Evolutionary conservation across 2,888 invertebrate genomes (phyloP), one percentile per base, ranked within the genome.

Genomic region (Tenthredo notha): DNA sequence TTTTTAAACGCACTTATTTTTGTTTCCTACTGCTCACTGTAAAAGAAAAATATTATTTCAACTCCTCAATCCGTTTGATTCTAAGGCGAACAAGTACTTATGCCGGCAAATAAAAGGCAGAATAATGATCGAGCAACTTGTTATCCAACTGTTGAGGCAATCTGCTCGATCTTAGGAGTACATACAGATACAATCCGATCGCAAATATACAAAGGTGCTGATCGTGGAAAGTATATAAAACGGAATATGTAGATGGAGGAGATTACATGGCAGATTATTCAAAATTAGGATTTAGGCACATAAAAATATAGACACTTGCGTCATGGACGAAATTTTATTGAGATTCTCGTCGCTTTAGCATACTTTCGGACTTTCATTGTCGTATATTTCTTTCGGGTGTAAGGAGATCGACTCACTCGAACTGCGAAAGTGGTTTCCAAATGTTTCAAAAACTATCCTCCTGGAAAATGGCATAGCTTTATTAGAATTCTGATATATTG

Each of bases 1-100:
- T 90, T 91, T 90, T 88, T 58, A 88, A 86, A 80, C 80, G n/a
- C 40, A 40, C 40, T 54, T n/a, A 37, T 21, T 61, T 15, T 54
- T 29, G n/a, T 50, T 18, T 54, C 29, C 7, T 54, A 67, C 21
- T 25, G 0, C 54, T 58, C 10, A 6, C 40, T 80, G n/a, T 61
- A 61, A 21, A 12, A 15, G 40, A 61, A 61, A 54, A 5, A 61
- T 10, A 25, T 25, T 25, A 25, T 61, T 25, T 25, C 25, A 25
- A 61, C 12, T 12, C 12, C 21, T 25, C 10, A 61, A 61, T 61
- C 21, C 2, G 61, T 12, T 54, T 33, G 12, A 33, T 18, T 33
- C 67, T 18, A 67, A 18, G 18, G 33, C 33, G 67, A 67, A 29
- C 33, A 33, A 67, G 29, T 67, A 67, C 67, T 67, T 33, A 33